Base-by-base conservation (phyloP, 1,140 invertebrate genomes). In the Orius insidiosus region DNA sequence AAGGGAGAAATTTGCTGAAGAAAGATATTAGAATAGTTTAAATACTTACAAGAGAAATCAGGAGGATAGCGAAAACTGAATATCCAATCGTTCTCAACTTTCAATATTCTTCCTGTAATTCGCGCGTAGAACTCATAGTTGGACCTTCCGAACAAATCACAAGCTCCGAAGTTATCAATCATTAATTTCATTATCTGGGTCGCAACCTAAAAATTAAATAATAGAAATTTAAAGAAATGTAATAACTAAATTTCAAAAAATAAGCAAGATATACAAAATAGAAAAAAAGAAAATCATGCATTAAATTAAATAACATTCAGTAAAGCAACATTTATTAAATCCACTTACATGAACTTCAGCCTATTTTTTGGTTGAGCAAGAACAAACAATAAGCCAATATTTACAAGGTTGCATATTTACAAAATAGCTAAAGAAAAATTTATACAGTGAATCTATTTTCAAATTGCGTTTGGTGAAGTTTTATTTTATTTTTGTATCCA, bases 91-190 rank as follows among this genome's bases (percentile, higher is more conserved):
- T 90, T 85, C 63, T 90, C 85, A 14, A 93, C 85, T 57, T 86
- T 81, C 18, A 94, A 64, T 53, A 92, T 84, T 41, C 88, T 68
- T 1, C 89, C 88, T n/a, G 88, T 93, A 34, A 93, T 89, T 15
- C 85, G 71, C 3, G 90, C 89, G 65, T 98, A 98, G 64, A 90
- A 98, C 64, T 96, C 88, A 59, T 98, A 96, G 63, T 96, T 97
- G 35, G 93, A 82, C 38, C 84, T 75, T 2, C 92, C 92, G 65
- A 97, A 98, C 42, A 98, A 71, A 63, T 94, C 86, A 38, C 82
- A 85, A 19, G 85, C 80, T 37, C 89, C 92, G 72, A 97, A 98
- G 63, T 95, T 88, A 63, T 96, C 89, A 57, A 98, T 96, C 57
- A 92, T 76, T 65, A 83, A 88, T 61, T 93, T 87, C 77, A 95